These are phyloP conservation scores for Sipha flava DNA, from an alignment of 1,140 invertebrate species.

Conservation along the genomic window DNA sequence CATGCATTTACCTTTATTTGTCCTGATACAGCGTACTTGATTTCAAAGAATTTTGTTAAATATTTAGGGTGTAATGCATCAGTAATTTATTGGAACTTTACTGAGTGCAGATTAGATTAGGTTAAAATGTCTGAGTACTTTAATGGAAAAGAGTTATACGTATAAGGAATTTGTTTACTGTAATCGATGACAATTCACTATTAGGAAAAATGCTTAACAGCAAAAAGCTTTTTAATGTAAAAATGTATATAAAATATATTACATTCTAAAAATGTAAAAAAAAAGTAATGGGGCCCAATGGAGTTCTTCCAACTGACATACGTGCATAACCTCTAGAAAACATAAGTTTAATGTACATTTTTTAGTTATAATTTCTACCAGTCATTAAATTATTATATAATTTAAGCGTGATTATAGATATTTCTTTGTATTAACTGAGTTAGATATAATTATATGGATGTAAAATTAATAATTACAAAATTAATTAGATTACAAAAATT, in stretches of 20 bases:
- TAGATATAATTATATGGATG: too few relatives aligned
- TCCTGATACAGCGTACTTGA: neutral
- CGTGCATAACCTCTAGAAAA: neutral
- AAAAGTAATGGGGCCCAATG: conserved; percentile 11
- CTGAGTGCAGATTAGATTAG: neutral
- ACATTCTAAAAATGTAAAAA: neutral
- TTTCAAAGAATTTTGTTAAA: conserved; percentile 17
- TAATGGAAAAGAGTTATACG: neutral
- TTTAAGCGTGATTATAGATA: neutral
- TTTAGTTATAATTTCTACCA: neutral
- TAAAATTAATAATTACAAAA: too few relatives aligned
- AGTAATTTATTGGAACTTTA: neutral
- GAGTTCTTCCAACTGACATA: neutral
- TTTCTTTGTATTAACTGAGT: too few relatives aligned
- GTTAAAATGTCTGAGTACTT: neutral
- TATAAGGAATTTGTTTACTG: neutral
- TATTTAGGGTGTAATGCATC: neutral
- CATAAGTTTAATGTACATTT: neutral
- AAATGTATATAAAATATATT: neutral
- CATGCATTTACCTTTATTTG: neutral
- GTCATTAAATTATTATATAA: neutral
- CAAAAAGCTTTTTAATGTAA: conserved; percentile 28
- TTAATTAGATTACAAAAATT: too few relatives aligned
- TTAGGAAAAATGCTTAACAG: neutral
- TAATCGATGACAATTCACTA: conserved; percentile 2